Evolutionary conservation across 2,888 invertebrate species (phyloP).

Genomic region (Dasypolia templi): DNA sequence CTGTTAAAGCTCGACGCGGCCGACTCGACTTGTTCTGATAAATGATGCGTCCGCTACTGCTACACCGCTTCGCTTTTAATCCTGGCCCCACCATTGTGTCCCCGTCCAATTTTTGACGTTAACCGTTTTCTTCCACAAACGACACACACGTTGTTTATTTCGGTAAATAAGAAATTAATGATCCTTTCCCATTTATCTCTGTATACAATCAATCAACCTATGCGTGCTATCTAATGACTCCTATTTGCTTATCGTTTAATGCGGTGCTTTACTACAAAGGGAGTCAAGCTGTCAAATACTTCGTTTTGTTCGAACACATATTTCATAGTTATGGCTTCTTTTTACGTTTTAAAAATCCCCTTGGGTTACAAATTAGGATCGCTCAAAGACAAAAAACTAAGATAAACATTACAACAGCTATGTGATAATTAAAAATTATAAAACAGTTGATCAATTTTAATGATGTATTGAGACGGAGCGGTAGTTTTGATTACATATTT

Average conservation of each 20-base stretch:
- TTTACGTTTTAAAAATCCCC: constrained; percentile 53
- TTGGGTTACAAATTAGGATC: constrained; percentile 62
- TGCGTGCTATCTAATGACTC: constrained; percentile 76
- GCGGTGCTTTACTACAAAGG: constrained; percentile 57
- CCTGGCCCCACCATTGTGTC: constrained; percentile 86
- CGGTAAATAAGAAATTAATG: constrained; percentile 87
- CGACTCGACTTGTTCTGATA: constrained; percentile 84
- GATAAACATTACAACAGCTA: constrained; percentile 71
- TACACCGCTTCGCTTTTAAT: constrained; percentile 90
- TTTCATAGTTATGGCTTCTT: constrained; percentile 49
- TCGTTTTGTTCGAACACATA: constrained; percentile 45
- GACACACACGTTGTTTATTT: constrained; percentile 81
- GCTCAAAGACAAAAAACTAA: constrained; percentile 74
- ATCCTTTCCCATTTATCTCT: constrained; percentile 80
- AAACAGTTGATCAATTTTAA: constrained; percentile 81
- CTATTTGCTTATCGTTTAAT: constrained; percentile 68
- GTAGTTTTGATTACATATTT: constrained; percentile 84
- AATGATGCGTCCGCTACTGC: constrained; percentile 87
- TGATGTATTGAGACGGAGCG: constrained; percentile 76
- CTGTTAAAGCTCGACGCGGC: constrained; percentile 73
- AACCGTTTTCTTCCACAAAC: constrained; percentile 81
- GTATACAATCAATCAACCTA: constrained; percentile 81
- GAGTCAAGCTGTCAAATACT: constrained; percentile 42
- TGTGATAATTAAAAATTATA: constrained; percentile 79
- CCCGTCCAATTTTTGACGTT: constrained; percentile 85